Conservation (phyloP, 30 jellyfish, hydroid and myxozoan species). For the Aurelia sp. region DNA sequence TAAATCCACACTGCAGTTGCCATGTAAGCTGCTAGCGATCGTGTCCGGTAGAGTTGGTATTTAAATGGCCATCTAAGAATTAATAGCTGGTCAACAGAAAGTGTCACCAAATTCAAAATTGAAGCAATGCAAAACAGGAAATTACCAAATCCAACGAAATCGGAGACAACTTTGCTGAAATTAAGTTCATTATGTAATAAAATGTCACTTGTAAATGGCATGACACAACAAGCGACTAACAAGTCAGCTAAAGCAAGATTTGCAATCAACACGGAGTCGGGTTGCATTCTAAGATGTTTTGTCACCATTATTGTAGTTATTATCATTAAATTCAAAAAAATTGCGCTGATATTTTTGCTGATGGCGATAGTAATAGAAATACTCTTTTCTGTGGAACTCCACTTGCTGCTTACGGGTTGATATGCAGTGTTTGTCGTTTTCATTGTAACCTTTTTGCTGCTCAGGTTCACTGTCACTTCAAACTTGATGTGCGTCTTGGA, state of each 20-base stretch:
- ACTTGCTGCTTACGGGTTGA: conserved; percentile 18
- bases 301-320: conserved; percentile 18
- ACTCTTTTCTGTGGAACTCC: conserved; percentile 17
- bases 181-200: conserved; percentile 9
- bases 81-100: conserved; percentile 49
- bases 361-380: not conserved
- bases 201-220: conserved; percentile 31
- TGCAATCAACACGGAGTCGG: conserved; percentile 26
- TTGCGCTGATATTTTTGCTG: conserved; percentile 14
- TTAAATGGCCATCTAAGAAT: conserved; percentile 33
- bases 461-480: not conserved
- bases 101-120: conserved; percentile 27
- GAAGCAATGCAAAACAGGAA: conserved; percentile 67
- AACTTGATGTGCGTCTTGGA: too few species aligned
- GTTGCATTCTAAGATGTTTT: conserved; percentile 14
- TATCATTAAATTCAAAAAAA: conserved; percentile 5
- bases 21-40: conserved; percentile 5
- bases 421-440: not conserved
- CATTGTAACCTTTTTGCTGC: not conserved
- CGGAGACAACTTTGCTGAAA: not conserved
- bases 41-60: conserved; percentile 29
- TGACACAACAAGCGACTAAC: conserved; percentile 38
- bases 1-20: conserved; percentile 34
- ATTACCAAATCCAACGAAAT: conserved; percentile 38
- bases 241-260: conserved; percentile 55